Evolutionary conservation across 1,140 invertebrate species (phyloP), one percentile per base, ranked within the genome.

Genomic region (Procambarus clarkii): DNA sequence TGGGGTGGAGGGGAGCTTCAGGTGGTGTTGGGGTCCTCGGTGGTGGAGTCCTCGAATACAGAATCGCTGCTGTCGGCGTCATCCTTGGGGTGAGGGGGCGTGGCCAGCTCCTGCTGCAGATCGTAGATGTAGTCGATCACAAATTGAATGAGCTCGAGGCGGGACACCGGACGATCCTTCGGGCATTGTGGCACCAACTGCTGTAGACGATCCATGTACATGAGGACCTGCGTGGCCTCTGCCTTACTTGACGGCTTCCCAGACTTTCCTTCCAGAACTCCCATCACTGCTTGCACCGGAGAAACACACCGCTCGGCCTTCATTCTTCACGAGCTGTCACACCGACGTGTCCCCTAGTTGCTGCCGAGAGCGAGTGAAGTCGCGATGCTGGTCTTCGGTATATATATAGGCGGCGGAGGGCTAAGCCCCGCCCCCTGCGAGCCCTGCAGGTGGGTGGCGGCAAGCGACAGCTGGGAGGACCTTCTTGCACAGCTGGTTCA

Each of bases 61-160:
- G 82, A 80, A 76, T 91, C 89, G 77, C 78, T 54, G 21, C 50
- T 45, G 34, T 58, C 18, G 18, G 60, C 44, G 21, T 54, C 50
- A 2, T 46, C 44, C 45, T 85, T 58, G 11, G 50, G 81, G 3
- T 44, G 64, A 7, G 45, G 50, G 34, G 83, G 45, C 50, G 74
- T 34, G 54, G 87, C 87, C 58, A 91, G 82, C 44, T 91, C 54
- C 46, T 91, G 82, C 58, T 91, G 69, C 54, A 91, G 58, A 46
- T 91, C 82, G 69, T 60, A 79, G 54, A 91, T 91, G 58, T 91
- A 91, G 83, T 91, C 89, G 45, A 91, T 91, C 24, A 91, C 89
- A n/a, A 82, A 77, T 60, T 91, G 89, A 50, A 91, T 91, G 18
- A 91, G 60, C 81, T 91, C 89, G 21, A 91, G 89, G 74, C 82